These are phyloP conservation scores for Pardosa pseudoannulata DNA, from an alignment of 2,888 invertebrate species.

Conservation along the genomic window DNA sequence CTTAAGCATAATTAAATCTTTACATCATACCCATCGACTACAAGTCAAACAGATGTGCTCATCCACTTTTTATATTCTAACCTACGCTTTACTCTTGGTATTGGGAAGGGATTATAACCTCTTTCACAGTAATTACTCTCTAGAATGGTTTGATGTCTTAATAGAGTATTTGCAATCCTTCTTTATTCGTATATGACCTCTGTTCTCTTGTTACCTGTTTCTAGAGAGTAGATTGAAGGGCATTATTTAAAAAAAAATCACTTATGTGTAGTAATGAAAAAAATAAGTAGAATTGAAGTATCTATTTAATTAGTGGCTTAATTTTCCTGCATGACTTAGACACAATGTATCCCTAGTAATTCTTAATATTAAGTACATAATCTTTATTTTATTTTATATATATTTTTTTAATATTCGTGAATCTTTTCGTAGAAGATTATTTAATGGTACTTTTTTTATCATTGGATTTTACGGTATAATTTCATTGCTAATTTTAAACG, in stretches of 20 bases:
- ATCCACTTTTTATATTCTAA: conserved; percentile 18
- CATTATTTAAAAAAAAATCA: conserved; percentile 6
- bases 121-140: conserved; percentile 30
- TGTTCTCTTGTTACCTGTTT: background rate
- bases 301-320: conserved; percentile 35
- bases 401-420: no score
- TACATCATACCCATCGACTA: background rate
- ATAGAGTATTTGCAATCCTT: conserved; percentile 30
- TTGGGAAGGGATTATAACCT: conserved; percentile 37
- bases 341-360: background rate
- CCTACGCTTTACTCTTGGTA: conserved; percentile 7
- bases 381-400: background rate
- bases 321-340: conserved; percentile 3
- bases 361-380: background rate
- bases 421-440: background rate
- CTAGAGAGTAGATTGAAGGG: conserved; percentile 24
- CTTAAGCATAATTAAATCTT: conserved; percentile 23
- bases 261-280: conserved; percentile 10
- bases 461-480: background rate
- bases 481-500: background rate
- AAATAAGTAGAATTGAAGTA: background rate
- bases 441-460: background rate
- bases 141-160: conserved; percentile 45
- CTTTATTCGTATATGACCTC: conserved; percentile 14
- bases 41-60: conserved; percentile 17